Evolutionary conservation across 2,888 invertebrate species (phyloP), one percentile per base, ranked within the genome.

Genomic region (Volucella inanis): DNA sequence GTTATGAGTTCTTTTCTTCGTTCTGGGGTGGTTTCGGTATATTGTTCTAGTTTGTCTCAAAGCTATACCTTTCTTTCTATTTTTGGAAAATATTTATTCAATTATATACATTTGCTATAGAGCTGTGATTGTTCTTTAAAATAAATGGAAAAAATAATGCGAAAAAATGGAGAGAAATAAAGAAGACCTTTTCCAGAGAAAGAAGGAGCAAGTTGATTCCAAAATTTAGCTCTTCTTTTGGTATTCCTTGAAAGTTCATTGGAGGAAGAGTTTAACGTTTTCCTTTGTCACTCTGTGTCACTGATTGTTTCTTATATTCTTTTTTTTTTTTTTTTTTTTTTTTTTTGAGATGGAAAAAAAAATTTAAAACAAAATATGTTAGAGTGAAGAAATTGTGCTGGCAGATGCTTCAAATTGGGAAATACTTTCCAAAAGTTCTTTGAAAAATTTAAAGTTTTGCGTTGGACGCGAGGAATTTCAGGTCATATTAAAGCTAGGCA

Each of bases 21-120:
- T 68, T 47, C 45, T 31, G 55, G 22, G 3, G 41, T 12, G 22
- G 14, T 31, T 68, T 41, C 1, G 11, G 47, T 14, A 22, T 10
- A 47, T 31, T 38, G 49, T 64, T 45, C 41, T 76, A 18, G 59
- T 70, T 39, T 55, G 52, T n/a, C 61, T 68, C 61, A 68, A n/a
- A 55, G 47, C 67, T 49, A 50, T 75, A 39, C 49, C 50, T 54
- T 54, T 49, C 15, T 41, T 55, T 14, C n/a, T 54, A 54, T 14
- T 14, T 57, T 65, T 52, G 57, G 8, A 14, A 55, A 74, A 64
- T 55, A 47, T 74, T 64, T 74, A 74, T 74, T 49, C 64, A 64
- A 64, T 64, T 74, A 64, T 62, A 70, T 59, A 59, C 31, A 39
- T 59, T 49, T 39, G 57, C 39, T 70, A 31, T 31, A 31, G 31